Evolutionary conservation across 2,888 invertebrate genomes (phyloP).

Genomic region (Unio delphinus): DNA sequence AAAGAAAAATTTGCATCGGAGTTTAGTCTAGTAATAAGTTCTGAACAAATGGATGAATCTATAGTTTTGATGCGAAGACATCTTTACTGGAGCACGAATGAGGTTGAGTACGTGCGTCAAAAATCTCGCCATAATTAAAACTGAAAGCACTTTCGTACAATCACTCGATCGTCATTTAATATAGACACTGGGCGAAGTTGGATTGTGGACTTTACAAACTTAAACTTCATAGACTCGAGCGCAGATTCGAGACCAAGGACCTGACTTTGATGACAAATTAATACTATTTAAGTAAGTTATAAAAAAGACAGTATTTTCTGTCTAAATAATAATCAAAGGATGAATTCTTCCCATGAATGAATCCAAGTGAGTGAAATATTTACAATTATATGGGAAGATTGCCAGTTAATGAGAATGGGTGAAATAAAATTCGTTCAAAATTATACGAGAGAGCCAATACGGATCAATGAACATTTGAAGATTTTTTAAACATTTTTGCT

Average conservation of each 20-base stretch:
- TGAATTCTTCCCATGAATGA: no score
- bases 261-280: no score
- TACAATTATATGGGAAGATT: no score
- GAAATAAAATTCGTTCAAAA: slow-evolving; percentile 15
- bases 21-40: slow-evolving; percentile 43
- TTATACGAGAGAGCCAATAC: slow-evolving; percentile 14
- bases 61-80: slow-evolving; percentile 39
- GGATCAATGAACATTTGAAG: no score
- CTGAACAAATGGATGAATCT: slow-evolving; percentile 49
- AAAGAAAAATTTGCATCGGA: slow-evolving; percentile 34
- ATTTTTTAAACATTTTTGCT: no score
- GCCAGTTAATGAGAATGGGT: no score
- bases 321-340: no score
- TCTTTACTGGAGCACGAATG: slow-evolving; percentile 39
- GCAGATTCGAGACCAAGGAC: no score
- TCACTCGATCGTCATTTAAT: slow-evolving; percentile 24
- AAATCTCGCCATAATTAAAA: slow-evolving; percentile 24
- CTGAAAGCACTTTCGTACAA: slow-evolving; percentile 17
- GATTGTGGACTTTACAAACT: slow-evolving; percentile 22
- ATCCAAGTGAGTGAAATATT: no score
- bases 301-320: no score
- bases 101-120: slow-evolving; percentile 36
- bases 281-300: no score
- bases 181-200: slow-evolving; percentile 18
- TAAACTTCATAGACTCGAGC: slow-evolving; percentile 1